phyloP scores from a whole-genome alignment of 2,113 vertebrate genomes.

The Rattus rattus region DNA sequence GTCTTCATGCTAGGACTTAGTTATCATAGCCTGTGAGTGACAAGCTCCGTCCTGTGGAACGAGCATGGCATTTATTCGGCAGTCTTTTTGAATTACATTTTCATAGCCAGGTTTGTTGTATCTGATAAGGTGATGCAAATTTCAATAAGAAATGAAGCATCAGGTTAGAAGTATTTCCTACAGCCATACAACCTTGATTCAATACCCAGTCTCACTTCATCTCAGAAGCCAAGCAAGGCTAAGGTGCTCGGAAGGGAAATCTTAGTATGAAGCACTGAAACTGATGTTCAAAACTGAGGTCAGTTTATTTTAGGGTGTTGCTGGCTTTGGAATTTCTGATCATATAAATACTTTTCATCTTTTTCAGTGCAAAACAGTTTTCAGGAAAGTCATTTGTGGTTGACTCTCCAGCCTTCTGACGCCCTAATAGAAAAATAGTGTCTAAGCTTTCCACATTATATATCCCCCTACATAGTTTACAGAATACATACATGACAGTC shows the following conservation, averaged over 20 bases:
- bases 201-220: background rate
- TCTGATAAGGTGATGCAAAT: constrained; percentile 52
- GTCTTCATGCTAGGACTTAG: constrained; percentile 40
- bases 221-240: background rate
- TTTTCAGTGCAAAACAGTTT: background rate
- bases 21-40: background rate
- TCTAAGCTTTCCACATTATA: constrained; percentile 6
- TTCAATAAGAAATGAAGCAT: constrained; percentile 61
- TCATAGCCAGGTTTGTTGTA: constrained; percentile 55
- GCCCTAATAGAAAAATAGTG: background rate
- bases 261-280: background rate
- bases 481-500: background rate
- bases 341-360: constrained; percentile 8
- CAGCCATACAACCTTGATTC: background rate
- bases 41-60: constrained; percentile 1
- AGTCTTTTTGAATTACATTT: constrained; percentile 48
- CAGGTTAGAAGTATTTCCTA: background rate
- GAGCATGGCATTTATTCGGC: constrained; percentile 58
- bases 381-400: background rate
- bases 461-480: background rate
- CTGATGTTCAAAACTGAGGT: background rate
- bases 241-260: background rate
- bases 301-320: constrained; percentile 51
- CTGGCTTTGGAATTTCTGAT: constrained; percentile 55
- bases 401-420: constrained; percentile 47